A percentile compares a stretch with the other conserved stretches of the same genome.
These are phyloP conservation scores for Achlya flavicornis DNA, from an alignment of 2,888 invertebrate species.

Conservation along the genomic window DNA sequence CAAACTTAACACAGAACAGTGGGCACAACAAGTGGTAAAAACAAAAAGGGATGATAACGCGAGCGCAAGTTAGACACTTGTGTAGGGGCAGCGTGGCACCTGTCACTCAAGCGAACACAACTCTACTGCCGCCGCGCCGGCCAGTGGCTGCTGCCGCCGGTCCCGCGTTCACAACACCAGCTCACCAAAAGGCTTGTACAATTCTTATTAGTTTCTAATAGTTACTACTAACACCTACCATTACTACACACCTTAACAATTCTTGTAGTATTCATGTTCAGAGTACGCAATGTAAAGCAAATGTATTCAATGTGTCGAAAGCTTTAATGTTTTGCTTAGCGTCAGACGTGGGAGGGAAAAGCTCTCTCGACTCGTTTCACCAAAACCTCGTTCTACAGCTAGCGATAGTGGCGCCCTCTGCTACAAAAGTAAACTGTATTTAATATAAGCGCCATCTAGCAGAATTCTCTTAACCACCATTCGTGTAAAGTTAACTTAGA, in stretches of 20 bases:
- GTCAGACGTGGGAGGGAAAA: conserved; percentile 35
- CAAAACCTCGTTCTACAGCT: conserved; percentile 10
- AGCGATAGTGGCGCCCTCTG: conserved; percentile 40
- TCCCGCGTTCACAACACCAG: conserved; percentile 63
- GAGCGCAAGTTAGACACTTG: conserved; percentile 63
- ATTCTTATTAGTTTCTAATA: conserved; percentile 11
- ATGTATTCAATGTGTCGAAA: conserved; percentile 12
- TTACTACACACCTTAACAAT: conserved; percentile 21
- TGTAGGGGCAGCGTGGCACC: conserved; percentile 67
- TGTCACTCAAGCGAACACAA: conserved; percentile 73
- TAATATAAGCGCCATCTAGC: conserved; percentile 50
- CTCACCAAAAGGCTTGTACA: conserved; percentile 44
- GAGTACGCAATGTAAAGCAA: conserved; percentile 45
- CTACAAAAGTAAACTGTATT: conserved; percentile 16
- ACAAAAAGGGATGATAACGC: conserved; percentile 71
- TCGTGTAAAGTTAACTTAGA: conserved; percentile 1
- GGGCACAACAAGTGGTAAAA: conserved; percentile 73
- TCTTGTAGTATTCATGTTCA: not conserved
- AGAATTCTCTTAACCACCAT: not conserved
- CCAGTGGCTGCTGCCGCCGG: conserved; percentile 63
- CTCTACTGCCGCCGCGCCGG: conserved; percentile 63
- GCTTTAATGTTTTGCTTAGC: conserved; percentile 29
- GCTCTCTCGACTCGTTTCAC: conserved; percentile 37
- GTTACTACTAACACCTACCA: conserved; percentile 25
- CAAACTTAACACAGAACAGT: conserved; percentile 39